Evolutionary conservation across 2,113 vertebrate species (phyloP).

Genomic region (Bolborhynchus lineola): DNA sequence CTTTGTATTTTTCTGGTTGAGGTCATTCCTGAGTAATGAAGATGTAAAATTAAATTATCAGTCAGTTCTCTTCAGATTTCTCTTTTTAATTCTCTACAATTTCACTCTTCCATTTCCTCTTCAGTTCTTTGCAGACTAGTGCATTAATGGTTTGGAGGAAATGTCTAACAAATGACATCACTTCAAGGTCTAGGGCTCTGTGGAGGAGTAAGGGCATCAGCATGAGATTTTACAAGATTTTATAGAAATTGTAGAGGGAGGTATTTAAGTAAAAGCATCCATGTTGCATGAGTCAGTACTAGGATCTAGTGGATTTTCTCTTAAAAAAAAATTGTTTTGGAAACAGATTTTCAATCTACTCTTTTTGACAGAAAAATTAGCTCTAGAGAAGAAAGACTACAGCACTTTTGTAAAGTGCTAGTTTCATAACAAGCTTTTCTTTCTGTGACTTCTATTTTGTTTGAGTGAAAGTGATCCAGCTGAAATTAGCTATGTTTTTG

Average conservation of each 20-base stretch:
- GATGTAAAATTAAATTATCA: neutral
- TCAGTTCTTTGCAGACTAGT: neutral
- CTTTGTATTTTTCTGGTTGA: neutral
- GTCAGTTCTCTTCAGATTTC: neutral
- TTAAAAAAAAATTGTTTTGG: neutral
- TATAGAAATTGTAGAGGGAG: neutral
- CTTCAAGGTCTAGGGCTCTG: neutral
- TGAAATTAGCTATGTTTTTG: constrained; percentile 23
- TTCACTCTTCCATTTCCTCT: neutral
- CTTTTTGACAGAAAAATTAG: neutral
- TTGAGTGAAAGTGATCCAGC: neutral
- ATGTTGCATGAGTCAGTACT: neutral
- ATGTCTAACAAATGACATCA: neutral
- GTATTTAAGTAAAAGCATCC: neutral
- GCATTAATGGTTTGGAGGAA: neutral
- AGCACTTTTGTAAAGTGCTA: neutral
- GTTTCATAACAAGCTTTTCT: constrained; percentile 19
- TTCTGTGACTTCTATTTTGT: neutral
- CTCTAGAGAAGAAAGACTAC: neutral
- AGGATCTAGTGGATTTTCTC: neutral
- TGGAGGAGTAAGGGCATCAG: neutral
- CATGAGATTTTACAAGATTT: neutral
- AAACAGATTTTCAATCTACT: neutral
- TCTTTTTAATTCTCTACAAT: neutral
- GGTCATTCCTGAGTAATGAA: neutral